Conservation (phyloP, 1,140 invertebrate genomes). For the Cyclina sinensis region DNA sequence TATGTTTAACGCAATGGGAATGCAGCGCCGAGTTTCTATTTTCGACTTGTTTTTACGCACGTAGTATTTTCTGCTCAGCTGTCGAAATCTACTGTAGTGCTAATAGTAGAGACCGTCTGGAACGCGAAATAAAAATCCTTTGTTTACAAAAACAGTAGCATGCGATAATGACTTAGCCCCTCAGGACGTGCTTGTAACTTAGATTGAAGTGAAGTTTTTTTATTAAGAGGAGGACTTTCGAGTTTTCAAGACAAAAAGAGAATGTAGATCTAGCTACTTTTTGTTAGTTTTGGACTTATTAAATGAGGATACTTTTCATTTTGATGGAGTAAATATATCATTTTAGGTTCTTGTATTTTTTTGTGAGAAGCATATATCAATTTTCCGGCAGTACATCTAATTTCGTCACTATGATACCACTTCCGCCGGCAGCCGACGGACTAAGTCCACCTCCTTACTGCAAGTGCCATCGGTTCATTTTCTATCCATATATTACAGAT, state of each 20-base stretch:
- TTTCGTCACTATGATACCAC: conserved; percentile 22
- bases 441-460: conserved; percentile 63
- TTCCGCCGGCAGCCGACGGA: conserved; percentile 43
- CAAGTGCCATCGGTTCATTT: conserved; percentile 62
- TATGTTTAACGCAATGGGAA: conserved; percentile 39
- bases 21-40: conserved; percentile 51
- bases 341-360: too few relatives aligned
- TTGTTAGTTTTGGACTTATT: neutral
- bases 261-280: too few relatives aligned
- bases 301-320: too few relatives aligned
- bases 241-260: too few relatives aligned
- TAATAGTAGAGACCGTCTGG: neutral
- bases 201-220: too few relatives aligned
- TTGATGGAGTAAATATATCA: neutral
- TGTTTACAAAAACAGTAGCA: neutral
- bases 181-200: too few relatives aligned
- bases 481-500: conserved; percentile 65
- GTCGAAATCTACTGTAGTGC: neutral
- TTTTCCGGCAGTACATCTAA: too few relatives aligned
- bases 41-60: conserved; percentile 59
- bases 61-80: conserved; percentile 50
- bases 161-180: too few relatives aligned
- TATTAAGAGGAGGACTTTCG: too few relatives aligned
- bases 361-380: too few relatives aligned
- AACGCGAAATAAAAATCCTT: conserved; percentile 1